Percentiles rank a stretch among this genome's conserved stretches.
Evolutionary conservation across 2,888 invertebrate genomes (phyloP).

Genomic region (Cryptocheilus praepositus): DNA sequence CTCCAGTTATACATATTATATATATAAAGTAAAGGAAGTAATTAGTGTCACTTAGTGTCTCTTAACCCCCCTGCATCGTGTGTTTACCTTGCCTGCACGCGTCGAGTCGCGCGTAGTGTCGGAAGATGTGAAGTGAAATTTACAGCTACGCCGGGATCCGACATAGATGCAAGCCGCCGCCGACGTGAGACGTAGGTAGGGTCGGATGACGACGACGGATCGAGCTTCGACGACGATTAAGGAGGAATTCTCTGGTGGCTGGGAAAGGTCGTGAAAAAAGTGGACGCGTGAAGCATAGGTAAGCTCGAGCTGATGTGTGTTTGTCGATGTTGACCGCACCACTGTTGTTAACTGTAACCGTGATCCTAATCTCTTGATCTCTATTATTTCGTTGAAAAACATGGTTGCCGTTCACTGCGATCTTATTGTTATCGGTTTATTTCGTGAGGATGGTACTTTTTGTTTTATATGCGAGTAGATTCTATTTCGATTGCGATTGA

Average conservation of each 20-base stretch:
- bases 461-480: not conserved
- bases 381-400: not conserved
- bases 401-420: too few relatives aligned
- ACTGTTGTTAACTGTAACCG: too few relatives aligned
- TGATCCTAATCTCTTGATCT: too few relatives aligned
- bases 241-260: not conserved
- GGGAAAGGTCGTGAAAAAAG: not conserved
- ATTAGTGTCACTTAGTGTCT: conserved; percentile 70
- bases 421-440: too few relatives aligned
- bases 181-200: not conserved
- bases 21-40: conserved; percentile 48
- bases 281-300: conserved; percentile 7
- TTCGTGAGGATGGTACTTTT: not conserved
- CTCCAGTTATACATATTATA: conserved; percentile 64
- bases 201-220: conserved; percentile 1
- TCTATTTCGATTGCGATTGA: not conserved
- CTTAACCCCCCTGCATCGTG: conserved; percentile 26
- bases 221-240: not conserved
- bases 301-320: not conserved
- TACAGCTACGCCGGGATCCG: conserved; percentile 6
- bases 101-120: conserved; percentile 5
- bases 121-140: not conserved
- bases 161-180: not conserved
- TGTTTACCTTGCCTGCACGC: conserved; percentile 32
- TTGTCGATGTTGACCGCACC: too few relatives aligned